Evolutionary conservation across 1,140 invertebrate genomes (phyloP), one percentile per base, ranked within the genome.

Genomic region (Zaprionus tsacasi): DNA sequence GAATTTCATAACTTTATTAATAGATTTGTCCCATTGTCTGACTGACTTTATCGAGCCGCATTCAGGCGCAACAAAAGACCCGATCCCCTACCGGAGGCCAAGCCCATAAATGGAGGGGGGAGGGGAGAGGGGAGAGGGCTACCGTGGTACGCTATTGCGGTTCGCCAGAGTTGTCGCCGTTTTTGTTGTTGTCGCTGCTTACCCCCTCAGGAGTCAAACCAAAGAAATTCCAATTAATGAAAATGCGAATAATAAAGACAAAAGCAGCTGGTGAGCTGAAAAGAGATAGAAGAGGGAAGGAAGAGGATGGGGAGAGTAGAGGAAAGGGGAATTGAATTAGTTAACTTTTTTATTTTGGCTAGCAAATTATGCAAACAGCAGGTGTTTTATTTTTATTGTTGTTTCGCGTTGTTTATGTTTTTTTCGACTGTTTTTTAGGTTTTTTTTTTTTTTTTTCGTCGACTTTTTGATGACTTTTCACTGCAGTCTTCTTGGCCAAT

Each of bases 151-250:
- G 21, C 59, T 54, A 36, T 67, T 66, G 70, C 54, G 64, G 48
- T 73, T 59, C n/a, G 27, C 45, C 45, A 21, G 45, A 50, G 45
- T 52, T 61, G 38, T 45, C 40, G 38, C 27, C 25, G 40, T 57
- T 67, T 54, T 25, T 69, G 35, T 50, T 17, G 65, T 61, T 40
- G 40, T 6, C 40, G 48, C 33, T 50, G 67, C 40, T 50, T 66
- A 52, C 36, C 78, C 66, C 40, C 27, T 30, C 65, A 67, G 71
- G 70, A 68, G 79, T 70, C 57, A 71, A 63, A 64, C 43, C 60
- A 74, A 82, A 88, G 77, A 88, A 88, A 87, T 88, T 87, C 76
- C 83, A 87, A 87, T 87, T 87, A 87, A 87, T 87, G 83, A 88
- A 79, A 82, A 82, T 82, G 69, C 68, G 72, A 74, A 79, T 75